These are phyloP conservation scores for Campoletis raptor DNA, from an alignment of 2,888 invertebrate genomes.

Conservation along the genomic window DNA sequence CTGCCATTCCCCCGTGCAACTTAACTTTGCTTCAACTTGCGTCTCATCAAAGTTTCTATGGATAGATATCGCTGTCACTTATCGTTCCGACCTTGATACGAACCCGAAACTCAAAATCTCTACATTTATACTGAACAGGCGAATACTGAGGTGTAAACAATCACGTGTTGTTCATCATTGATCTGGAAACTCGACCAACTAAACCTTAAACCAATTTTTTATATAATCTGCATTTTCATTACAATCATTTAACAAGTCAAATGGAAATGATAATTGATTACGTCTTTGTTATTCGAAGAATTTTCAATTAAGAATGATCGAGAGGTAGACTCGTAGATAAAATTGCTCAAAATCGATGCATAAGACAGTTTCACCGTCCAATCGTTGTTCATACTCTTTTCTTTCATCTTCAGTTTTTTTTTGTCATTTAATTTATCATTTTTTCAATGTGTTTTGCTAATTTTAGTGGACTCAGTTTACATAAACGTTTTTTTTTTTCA, in stretches of 20 bases:
- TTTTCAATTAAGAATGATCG: background rate
- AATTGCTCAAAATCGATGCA: too few relatives aligned
- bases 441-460: too few relatives aligned
- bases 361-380: too few relatives aligned
- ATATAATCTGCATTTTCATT: too few relatives aligned
- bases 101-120: background rate
- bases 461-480: too few relatives aligned
- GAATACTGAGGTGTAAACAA: background rate
- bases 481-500: too few relatives aligned
- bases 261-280: background rate
- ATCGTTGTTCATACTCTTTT: too few relatives aligned
- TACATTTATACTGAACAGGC: background rate
- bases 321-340: too few relatives aligned
- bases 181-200: background rate
- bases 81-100: slow-evolving; percentile 35
- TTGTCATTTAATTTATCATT: too few relatives aligned
- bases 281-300: background rate
- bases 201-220: background rate
- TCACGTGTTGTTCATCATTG: background rate
- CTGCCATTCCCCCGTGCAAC: slow-evolving; percentile 16
- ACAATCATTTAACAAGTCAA: background rate
- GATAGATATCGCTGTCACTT: slow-evolving; percentile 37
- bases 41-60: slow-evolving; percentile 41
- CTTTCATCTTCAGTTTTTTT: too few relatives aligned
- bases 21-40: slow-evolving; percentile 44